Percentiles rank a stretch among this genome's conserved stretches.
These are phyloP conservation scores for Drosophila maculinotata DNA, from an alignment of 2,888 invertebrate species.

Conservation along the genomic window DNA sequence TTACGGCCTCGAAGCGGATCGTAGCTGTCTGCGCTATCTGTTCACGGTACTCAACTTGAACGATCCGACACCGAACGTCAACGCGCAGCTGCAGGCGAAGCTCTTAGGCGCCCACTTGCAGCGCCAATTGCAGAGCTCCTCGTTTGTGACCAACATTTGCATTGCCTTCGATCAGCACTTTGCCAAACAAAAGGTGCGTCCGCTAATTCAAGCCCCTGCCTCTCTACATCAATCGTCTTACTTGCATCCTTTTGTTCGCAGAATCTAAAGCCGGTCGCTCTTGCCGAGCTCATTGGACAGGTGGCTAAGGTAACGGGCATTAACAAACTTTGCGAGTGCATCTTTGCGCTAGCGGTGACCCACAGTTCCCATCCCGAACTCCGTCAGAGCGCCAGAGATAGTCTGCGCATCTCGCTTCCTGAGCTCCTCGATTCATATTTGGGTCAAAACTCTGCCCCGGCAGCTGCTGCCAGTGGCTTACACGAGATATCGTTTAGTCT, in stretches of 20 bases:
- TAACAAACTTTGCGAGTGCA: constrained; percentile 95
- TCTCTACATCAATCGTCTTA: too few relatives aligned
- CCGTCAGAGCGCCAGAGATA: constrained; percentile 90
- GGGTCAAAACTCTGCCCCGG: constrained; percentile 88
- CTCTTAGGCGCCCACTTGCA: constrained; percentile 92
- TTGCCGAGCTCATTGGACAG: constrained; percentile 92
- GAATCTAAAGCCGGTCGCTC: constrained; percentile 92
- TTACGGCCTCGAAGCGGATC: constrained; percentile 98
- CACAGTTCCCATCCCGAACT: constrained; percentile 92
- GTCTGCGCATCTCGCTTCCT: constrained; percentile 92
- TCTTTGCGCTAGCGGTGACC: constrained; percentile 93
- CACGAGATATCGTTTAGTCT: constrained; percentile 96
- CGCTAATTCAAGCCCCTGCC: not conserved
- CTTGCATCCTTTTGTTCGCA: constrained; percentile 82
- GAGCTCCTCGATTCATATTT: constrained; percentile 94
- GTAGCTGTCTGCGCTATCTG: constrained; percentile 97
- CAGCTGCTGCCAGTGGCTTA: constrained; percentile 86
- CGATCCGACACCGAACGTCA: constrained; percentile 87
- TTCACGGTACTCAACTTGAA: constrained; percentile 95
- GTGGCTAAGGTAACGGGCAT: constrained; percentile 94
- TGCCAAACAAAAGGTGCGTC: constrained; percentile 89
- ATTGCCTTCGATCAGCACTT: constrained; percentile 94
- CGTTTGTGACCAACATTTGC: constrained; percentile 94
- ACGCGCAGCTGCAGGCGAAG: constrained; percentile 88
- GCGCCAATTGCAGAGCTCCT: constrained; percentile 92